A percentile compares a stretch with the other conserved stretches of the same genome.
These are phyloP conservation scores for Bucco capensis DNA, from an alignment of 2,113 vertebrate genomes.

Conservation along the genomic window DNA sequence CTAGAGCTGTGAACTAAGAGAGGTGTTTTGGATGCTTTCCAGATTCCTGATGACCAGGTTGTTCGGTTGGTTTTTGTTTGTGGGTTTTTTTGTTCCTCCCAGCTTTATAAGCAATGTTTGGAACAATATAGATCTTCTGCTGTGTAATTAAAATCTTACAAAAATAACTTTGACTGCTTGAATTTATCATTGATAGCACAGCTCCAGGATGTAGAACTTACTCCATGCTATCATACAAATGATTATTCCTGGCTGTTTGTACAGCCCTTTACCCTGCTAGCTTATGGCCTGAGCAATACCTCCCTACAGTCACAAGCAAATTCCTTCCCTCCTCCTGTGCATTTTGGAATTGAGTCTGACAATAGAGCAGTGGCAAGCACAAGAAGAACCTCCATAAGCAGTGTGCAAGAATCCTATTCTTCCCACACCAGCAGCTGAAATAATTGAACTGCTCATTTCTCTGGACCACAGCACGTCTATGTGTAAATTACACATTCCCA, in stretches of 20 bases:
- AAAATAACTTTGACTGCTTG: neutral
- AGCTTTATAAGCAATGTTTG: neutral
- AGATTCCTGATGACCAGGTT: neutral
- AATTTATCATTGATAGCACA: neutral
- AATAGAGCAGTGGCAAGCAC: neutral
- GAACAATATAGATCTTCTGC: neutral
- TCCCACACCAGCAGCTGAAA: neutral
- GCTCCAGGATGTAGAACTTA: neutral
- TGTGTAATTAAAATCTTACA: neutral
- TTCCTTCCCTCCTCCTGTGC: neutral
- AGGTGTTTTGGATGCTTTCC: neutral
- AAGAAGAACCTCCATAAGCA: neutral
- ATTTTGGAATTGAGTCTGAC: neutral
- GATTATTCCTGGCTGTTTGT: neutral
- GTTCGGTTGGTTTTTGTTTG: neutral
- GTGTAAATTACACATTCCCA: neutral
- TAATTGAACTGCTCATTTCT: neutral
- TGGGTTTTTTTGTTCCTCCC: neutral
- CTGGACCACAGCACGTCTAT: neutral
- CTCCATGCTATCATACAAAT: neutral
- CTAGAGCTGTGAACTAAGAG: neutral
- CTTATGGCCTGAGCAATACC: neutral
- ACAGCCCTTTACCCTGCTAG: neutral
- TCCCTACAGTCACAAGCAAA: neutral
- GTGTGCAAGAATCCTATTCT: neutral